These are phyloP conservation scores for Phainopepla nitens DNA, from an alignment of 2,113 vertebrate species.

Conservation along the genomic window DNA sequence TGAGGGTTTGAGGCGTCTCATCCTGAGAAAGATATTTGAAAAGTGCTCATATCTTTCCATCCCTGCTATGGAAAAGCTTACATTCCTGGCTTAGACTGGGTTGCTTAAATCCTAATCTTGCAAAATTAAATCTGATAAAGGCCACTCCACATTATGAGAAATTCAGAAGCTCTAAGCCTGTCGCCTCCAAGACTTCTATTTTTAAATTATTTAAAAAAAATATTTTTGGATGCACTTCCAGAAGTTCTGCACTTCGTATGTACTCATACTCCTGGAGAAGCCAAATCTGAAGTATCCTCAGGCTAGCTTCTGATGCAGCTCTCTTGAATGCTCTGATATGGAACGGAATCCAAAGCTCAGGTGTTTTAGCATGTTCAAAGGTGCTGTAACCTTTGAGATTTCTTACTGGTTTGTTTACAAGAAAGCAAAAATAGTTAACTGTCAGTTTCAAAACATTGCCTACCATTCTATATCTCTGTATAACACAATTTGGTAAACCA, in stretches of 20 bases:
- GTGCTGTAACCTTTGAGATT: background rate
- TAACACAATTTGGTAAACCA: background rate
- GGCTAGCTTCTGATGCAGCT: background rate
- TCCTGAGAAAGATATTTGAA: background rate
- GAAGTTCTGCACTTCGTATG: background rate
- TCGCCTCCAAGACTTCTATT: background rate
- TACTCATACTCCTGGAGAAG: background rate
- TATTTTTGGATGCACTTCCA: background rate
- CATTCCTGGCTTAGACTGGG: background rate
- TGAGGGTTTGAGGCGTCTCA: background rate
- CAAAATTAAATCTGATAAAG: background rate
- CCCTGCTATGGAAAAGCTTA: background rate
- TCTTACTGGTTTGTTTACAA: background rate
- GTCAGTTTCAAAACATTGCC: background rate
- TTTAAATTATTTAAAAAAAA: background rate
- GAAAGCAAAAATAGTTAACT: background rate
- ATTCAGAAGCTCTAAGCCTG: background rate
- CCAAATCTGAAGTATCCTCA: background rate
- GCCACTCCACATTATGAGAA: background rate
- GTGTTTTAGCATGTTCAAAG: background rate
- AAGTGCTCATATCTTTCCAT: background rate
- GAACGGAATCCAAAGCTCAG: accelerated
- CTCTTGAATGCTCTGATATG: background rate
- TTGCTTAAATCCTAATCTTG: background rate
- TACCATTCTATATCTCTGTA: background rate